phyloP scores from a whole-genome alignment of 2,888 invertebrate genomes.

The Bembecia ichneumoniformis region DNA sequence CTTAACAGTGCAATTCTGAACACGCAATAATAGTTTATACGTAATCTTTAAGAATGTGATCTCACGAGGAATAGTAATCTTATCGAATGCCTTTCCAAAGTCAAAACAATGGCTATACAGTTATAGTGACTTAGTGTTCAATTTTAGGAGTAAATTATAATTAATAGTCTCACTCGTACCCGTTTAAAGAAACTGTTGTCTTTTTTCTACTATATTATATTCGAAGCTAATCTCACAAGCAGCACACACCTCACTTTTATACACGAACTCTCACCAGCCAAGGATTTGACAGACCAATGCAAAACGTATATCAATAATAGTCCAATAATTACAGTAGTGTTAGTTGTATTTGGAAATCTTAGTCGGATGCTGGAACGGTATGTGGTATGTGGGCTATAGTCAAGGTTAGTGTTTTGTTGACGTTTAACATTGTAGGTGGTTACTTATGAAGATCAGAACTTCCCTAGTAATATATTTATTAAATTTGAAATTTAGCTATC shows the following conservation, averaged over 20 bases:
- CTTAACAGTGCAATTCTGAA: constrained; percentile 67
- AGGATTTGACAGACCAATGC: constrained; percentile 60
- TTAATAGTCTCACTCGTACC: constrained; percentile 51
- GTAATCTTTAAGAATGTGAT: constrained; percentile 69
- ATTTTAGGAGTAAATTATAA: constrained; percentile 47
- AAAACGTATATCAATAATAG: constrained; percentile 14
- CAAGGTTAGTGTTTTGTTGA: neutral
- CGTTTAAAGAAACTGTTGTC: constrained; percentile 42
- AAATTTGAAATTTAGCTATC: too few species aligned
- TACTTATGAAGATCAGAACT: too few species aligned
- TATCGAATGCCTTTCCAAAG: constrained; percentile 61
- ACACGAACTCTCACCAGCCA: constrained; percentile 57
- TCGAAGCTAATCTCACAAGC: constrained; percentile 47
- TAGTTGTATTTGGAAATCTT: constrained; percentile 23
- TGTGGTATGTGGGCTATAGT: neutral
- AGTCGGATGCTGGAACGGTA: neutral
- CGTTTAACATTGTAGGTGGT: neutral
- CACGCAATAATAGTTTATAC: constrained; percentile 69
- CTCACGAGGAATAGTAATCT: constrained; percentile 56
- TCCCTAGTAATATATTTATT: too few species aligned
- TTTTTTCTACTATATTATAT: constrained; percentile 43
- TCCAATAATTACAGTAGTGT: constrained; percentile 20
- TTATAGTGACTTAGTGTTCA: constrained; percentile 47
- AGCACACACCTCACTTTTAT: constrained; percentile 52
- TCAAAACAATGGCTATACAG: constrained; percentile 48